Percentiles rank a stretch among this genome's conserved stretches.
These are phyloP conservation scores for Microcebus ravelobensis DNA, from an alignment of 2,113 vertebrate species.

Conservation along the genomic window DNA sequence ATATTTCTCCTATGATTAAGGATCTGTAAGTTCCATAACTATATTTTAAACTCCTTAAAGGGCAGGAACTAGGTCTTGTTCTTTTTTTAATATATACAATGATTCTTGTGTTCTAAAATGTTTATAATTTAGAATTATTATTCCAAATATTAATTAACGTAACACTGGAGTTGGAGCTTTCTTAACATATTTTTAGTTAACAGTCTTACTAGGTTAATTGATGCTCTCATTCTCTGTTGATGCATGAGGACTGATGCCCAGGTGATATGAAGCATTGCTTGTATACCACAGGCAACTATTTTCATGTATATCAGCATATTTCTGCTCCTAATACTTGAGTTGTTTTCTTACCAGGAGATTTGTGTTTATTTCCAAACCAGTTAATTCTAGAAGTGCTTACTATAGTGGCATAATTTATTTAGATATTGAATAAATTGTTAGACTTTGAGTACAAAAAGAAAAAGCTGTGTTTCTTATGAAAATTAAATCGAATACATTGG, in stretches of 20 bases:
- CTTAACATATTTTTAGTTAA: neutral
- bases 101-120: neutral
- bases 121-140: slow-evolving; percentile 37
- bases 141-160: slow-evolving; percentile 14
- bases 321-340: neutral
- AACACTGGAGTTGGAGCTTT: neutral
- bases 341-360: neutral
- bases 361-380: slow-evolving; percentile 6
- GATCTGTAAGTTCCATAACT: neutral
- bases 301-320: neutral
- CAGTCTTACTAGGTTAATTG: neutral
- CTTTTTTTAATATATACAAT: neutral
- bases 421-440: slow-evolving; percentile 15
- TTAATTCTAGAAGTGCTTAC: neutral
- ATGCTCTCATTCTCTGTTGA: neutral
- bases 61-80: neutral
- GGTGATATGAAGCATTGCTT: neutral
- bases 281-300: neutral
- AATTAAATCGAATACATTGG: slow-evolving; percentile 16
- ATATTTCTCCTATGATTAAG: slow-evolving; percentile 38
- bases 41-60: slow-evolving; percentile 17
- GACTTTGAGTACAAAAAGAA: neutral
- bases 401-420: neutral
- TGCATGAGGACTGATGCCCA: neutral
- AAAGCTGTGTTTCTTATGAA: slow-evolving; percentile 25